Percentiles rank a stretch among this genome's conserved stretches.
Evolutionary conservation across 2,888 invertebrate genomes (phyloP).

Genomic region (Epirrhoe tristata): DNA sequence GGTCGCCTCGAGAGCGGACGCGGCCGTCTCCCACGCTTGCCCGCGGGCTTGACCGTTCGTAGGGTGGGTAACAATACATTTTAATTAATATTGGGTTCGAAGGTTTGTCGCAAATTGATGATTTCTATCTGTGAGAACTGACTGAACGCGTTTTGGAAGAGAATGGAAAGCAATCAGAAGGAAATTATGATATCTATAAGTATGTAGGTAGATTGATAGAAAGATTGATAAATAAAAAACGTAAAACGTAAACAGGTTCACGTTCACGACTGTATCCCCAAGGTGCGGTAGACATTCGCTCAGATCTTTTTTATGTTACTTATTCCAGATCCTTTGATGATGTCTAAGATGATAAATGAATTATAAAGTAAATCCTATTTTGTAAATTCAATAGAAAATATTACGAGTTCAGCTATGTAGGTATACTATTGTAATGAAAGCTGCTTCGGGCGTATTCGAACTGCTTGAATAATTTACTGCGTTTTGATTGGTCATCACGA

Average conservation of each 20-base stretch:
- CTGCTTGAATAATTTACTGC: conserved; percentile 76
- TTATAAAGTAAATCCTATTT: background rate
- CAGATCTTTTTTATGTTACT: background rate
- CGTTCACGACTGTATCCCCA: too few relatives aligned
- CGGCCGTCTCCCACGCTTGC: conserved; percentile 50
- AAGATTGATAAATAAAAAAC: too few relatives aligned
- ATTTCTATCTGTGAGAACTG: conserved; percentile 2
- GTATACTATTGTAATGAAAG: conserved; percentile 50
- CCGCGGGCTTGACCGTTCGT: conserved; percentile 37
- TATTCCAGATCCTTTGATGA: too few relatives aligned
- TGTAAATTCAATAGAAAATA: background rate
- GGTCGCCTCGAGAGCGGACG: conserved; percentile 38
- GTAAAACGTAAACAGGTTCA: too few relatives aligned
- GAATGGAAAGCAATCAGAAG: background rate
- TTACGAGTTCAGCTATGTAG: conserved; percentile 32
- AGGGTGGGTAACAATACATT: conserved; percentile 33
- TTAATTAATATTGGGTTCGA: conserved; percentile 32
- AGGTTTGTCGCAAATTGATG: conserved; percentile 17
- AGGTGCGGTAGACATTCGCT: too few relatives aligned
- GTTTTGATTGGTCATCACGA: conserved; percentile 78
- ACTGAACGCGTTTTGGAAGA: background rate
- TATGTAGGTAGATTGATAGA: too few relatives aligned
- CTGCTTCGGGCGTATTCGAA: conserved; percentile 58
- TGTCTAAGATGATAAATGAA: too few relatives aligned
- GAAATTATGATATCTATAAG: background rate